Evolutionary conservation across 2,113 vertebrate genomes (phyloP), one percentile per base, ranked within the genome.

Genomic region (Solenodon paradoxus): DNA sequence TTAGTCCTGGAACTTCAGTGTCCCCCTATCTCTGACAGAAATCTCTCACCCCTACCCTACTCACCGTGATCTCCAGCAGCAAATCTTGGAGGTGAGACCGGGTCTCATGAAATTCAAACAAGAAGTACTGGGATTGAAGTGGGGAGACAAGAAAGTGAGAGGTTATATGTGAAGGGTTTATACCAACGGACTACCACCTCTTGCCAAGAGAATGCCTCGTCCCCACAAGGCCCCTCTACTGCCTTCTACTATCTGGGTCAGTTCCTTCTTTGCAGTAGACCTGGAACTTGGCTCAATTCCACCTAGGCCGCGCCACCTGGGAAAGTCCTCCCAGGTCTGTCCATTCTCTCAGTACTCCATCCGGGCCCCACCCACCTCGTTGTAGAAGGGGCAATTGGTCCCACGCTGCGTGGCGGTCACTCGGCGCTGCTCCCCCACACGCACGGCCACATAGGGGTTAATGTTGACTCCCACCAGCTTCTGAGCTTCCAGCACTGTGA

Each of bases 401-500:
- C 99, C 99, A 64, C 99, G 99, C 97, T 99, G 99, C 0, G 98
- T 99, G 0, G 86, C 92, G 0, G 99, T 99, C 93, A 98, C 98
- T 71, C 97, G 99, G 94, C 99, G 99, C 97, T 99, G 99, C 49
- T 98, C 98, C 85, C 99, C 99, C 7, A 99, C 96, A 1, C 96
- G 98, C 97, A 99, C 97, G 13, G 99, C 98, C 82, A 99, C 99
- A 3, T 98, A 99, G 4, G 99, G 99, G 92, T 99, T 99, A 95
- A 99, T 99, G 98, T 99, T 99, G 84, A 99, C 99, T 16, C 99
- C 99, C 3, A 99, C 98, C 88, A 99, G 97, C 78, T 99, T 99
- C 98, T 99, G 99, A 9, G 99, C 99, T 98, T 99, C 99, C 11
- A 99, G 98, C 69, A 99, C 98, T 24, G 99, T 99, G 82, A 99